phyloP scores from a whole-genome alignment of 2,888 invertebrate genomes.

The Zygothrica quintamaculata region DNA sequence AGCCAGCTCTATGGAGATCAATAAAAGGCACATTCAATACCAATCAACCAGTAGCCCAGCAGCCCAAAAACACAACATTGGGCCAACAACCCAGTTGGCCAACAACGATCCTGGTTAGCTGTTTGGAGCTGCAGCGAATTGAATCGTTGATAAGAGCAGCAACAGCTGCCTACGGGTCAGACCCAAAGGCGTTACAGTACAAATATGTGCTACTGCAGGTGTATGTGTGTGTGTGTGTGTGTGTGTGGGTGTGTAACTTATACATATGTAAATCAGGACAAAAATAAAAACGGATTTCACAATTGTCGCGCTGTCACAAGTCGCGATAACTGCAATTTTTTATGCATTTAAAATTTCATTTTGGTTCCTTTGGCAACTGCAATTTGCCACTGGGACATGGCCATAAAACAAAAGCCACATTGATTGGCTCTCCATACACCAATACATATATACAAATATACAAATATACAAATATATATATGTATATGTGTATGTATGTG shows the following conservation, averaged over 20 bases:
- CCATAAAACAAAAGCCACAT: conserved; percentile 35
- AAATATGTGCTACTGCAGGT: not conserved
- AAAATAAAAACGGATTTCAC: conserved; percentile 24
- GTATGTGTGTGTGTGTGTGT: conserved; percentile 4
- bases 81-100: not conserved
- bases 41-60: not conserved
- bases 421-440: conserved; percentile 37
- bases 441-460: not conserved
- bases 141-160: conserved; percentile 7
- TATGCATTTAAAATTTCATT: conserved; percentile 51
- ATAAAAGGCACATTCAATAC: conserved; percentile 39
- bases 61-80: not conserved
- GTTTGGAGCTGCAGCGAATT: conserved; percentile 5
- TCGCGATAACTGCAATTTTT: conserved; percentile 44
- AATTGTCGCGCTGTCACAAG: conserved; percentile 33
- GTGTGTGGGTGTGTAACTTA: not conserved
- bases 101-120: not conserved
- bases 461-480: too few relatives aligned
- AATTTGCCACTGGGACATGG: conserved; percentile 13
- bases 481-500: too few relatives aligned
- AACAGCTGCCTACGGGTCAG: conserved; percentile 3
- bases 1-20: conserved; percentile 35
- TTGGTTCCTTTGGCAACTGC: conserved; percentile 29
- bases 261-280: conserved; percentile 49
- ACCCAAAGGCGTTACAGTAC: not conserved